phyloP scores from a whole-genome alignment of 2,797 vertebrate genomes.

The Falco biarmicus region DNA sequence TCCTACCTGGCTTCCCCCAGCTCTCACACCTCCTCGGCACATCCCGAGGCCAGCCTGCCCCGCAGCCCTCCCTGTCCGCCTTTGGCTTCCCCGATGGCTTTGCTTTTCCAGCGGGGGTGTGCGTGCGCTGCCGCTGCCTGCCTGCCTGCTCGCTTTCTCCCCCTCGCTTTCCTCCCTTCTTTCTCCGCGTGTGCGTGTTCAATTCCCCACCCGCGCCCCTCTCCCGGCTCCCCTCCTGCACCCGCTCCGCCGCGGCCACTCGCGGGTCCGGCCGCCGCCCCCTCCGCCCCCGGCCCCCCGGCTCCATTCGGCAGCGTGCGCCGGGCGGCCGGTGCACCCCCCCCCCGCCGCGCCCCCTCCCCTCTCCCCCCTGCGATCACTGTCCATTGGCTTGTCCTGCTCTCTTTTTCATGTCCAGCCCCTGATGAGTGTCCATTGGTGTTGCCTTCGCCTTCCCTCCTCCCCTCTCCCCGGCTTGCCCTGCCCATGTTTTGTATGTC shows the following conservation, averaged over 20 bases:
- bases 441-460: conserved; percentile 94
- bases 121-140: conserved; percentile 17
- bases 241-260: background rate
- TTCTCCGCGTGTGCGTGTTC: background rate
- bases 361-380: conserved; percentile 87
- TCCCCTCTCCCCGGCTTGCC: conserved; percentile 92
- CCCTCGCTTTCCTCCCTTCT: background rate
- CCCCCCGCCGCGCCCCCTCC: conserved; percentile 69
- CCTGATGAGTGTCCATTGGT: conserved; percentile 98
- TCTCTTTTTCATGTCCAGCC: conserved; percentile 91
- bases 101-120: conserved; percentile 37
- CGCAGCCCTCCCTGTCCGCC: conserved; percentile 21
- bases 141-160: background rate
- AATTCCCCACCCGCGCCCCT: background rate
- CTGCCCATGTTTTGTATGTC: conserved; percentile 99
- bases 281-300: conserved; percentile 46
- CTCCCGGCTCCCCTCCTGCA: conserved; percentile 11
- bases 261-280: background rate
- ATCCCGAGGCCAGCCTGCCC: background rate
- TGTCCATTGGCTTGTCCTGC: conserved; percentile 91
- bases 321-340: conserved; percentile 74
- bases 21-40: background rate
- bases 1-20: conserved; percentile 18
- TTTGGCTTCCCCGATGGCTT: background rate
- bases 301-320: conserved; percentile 80